Evolutionary conservation across 2,797 vertebrate genomes (phyloP).

Genomic region (Mastacembelus armatus): DNA sequence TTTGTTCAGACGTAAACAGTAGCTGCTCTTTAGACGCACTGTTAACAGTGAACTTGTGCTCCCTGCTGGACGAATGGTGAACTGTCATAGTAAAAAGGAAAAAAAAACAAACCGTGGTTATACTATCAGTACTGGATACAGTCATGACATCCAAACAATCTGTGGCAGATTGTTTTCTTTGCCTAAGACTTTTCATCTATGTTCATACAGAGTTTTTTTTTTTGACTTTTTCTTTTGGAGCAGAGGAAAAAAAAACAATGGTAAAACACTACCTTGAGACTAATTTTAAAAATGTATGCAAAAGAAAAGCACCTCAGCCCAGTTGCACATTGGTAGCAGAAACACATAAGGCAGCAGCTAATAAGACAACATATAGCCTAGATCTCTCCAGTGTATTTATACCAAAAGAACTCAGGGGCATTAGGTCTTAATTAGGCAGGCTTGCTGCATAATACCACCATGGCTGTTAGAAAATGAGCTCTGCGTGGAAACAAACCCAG

Average conservation of each 20-base stretch:
- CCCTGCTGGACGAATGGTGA: slow-evolving; percentile 59
- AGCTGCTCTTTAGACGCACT: background rate
- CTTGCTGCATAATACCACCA: background rate
- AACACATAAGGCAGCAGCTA: too few species aligned
- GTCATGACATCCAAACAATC: background rate
- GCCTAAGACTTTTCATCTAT: too few species aligned
- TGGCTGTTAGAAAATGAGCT: background rate
- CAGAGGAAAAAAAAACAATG: too few species aligned
- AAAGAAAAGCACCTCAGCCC: background rate
- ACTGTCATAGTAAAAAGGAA: slow-evolving; percentile 40
- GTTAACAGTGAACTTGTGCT: slow-evolving; percentile 10
- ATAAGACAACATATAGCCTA: too few species aligned
- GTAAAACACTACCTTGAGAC: background rate
- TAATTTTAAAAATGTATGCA: too few species aligned
- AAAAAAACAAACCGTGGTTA: background rate
- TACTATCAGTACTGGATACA: background rate
- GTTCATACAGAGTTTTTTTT: too few species aligned
- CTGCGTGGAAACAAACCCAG: slow-evolving; percentile 1
- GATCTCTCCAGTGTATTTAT: too few species aligned
- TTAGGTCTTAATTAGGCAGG: background rate
- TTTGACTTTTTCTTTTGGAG: background rate
- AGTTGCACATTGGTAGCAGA: too few species aligned
- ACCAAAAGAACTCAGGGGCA: background rate
- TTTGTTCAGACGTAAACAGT: background rate
- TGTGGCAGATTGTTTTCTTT: background rate